These are phyloP conservation scores for Zaprionus davidi DNA, from an alignment of 1,140 invertebrate genomes.

Conservation along the genomic window DNA sequence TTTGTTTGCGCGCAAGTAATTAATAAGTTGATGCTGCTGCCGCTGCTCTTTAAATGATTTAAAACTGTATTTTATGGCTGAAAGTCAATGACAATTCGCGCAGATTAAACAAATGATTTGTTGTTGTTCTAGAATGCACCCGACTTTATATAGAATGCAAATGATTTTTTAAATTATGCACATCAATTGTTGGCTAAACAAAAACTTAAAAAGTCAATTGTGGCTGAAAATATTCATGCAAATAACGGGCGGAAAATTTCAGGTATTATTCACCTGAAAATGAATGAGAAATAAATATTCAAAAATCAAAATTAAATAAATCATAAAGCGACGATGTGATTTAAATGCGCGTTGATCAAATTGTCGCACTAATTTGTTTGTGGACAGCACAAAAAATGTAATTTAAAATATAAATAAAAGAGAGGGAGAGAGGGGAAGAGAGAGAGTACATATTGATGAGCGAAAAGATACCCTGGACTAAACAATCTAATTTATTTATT, in stretches of 20 bases:
- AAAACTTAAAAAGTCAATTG: constrained; percentile 61
- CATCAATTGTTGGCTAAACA: constrained; percentile 38
- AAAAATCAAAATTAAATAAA: constrained; percentile 43
- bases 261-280: constrained; percentile 5
- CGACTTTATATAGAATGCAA: constrained; percentile 35
- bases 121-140: constrained; percentile 10
- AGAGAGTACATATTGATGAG: background rate
- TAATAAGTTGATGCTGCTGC: constrained; percentile 8
- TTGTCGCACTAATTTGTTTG: constrained; percentile 64
- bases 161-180: constrained; percentile 52
- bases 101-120: constrained; percentile 32
- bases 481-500: too few species aligned
- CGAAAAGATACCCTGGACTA: background rate
- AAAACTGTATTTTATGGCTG: constrained; percentile 32
- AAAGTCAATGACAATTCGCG: constrained; percentile 52
- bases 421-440: background rate
- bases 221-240: constrained; percentile 5
- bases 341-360: constrained; percentile 72
- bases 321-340: constrained; percentile 51
- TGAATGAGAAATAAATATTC: constrained; percentile 23
- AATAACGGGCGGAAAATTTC: constrained; percentile 7
- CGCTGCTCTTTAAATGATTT: constrained; percentile 35
- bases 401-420: constrained; percentile 8
- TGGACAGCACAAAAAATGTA: constrained; percentile 28
- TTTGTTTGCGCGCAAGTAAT: constrained; percentile 30